A percentile compares a stretch with the other conserved stretches of the same genome.
phyloP scores from a whole-genome alignment of 1,140 invertebrate genomes.

The Pogonomyrmex barbatus region DNA sequence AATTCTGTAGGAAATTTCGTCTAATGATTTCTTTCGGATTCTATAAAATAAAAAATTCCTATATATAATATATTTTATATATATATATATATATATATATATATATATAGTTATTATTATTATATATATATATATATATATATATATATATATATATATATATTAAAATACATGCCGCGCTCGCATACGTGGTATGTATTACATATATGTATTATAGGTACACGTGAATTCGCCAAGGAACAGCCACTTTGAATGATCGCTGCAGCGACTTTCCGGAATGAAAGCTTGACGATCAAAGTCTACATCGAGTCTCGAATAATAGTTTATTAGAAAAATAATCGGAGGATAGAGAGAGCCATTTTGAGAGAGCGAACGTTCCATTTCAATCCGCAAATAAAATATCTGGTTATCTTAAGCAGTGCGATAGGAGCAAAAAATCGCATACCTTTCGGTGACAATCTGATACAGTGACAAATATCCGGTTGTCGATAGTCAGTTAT shows the following conservation, averaged over 20 bases:
- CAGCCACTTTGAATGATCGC: constrained; percentile 6
- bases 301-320: constrained; percentile 25
- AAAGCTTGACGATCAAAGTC: background rate
- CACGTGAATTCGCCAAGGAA: constrained; percentile 15
- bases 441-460: background rate
- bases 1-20: constrained; percentile 62
- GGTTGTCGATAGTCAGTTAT: constrained; percentile 3
- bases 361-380: background rate
- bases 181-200: background rate
- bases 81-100: no score
- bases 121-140: no score
- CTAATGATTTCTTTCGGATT: constrained; percentile 61
- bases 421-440: background rate
- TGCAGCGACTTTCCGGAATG: constrained; percentile 17
- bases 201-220: background rate
- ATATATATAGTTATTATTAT: no score
- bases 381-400: constrained; percentile 9
- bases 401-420: background rate
- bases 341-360: background rate
- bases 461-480: constrained; percentile 36
- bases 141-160: no score
- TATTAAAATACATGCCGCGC: background rate
- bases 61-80: no score
- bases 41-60: background rate
- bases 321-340: constrained; percentile 27